Evolutionary conservation across 2,113 vertebrate genomes (phyloP).

Genomic region (Forbesichthys papilliferus): DNA sequence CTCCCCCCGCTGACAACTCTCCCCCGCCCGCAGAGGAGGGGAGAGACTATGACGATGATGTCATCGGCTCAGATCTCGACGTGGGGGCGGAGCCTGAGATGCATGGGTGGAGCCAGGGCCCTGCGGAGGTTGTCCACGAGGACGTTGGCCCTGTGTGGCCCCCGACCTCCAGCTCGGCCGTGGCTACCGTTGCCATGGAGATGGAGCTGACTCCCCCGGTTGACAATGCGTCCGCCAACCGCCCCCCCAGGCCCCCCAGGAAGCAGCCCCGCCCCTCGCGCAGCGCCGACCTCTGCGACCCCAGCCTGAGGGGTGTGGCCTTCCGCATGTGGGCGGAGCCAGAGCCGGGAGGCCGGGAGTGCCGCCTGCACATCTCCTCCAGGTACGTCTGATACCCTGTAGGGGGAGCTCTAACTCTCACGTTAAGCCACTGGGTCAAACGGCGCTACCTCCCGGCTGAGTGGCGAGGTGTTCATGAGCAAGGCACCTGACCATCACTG

Average conservation of each 20-base stretch:
- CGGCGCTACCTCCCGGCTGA: too few relatives aligned
- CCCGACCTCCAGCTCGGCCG: too few relatives aligned
- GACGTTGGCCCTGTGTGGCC: too few relatives aligned
- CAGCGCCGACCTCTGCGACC: constrained; percentile 76
- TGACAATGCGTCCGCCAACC: background rate
- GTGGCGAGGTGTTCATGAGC: too few relatives aligned
- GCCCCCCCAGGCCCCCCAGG: constrained; percentile 62
- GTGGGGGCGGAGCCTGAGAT: too few relatives aligned
- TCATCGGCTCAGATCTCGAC: too few relatives aligned
- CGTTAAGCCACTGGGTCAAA: too few relatives aligned
- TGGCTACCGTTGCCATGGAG: constrained; percentile 1
- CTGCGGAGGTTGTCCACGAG: too few relatives aligned
- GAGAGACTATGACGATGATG: too few relatives aligned
- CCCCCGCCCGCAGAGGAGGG: background rate
- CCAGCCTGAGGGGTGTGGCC: constrained; percentile 79
- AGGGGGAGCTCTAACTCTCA: background rate
- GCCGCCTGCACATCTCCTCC: constrained; percentile 78
- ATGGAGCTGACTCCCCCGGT: background rate
- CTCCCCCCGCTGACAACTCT: background rate
- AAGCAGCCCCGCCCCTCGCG: constrained; percentile 80
- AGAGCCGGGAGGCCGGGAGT: constrained; percentile 63
- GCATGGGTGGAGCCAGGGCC: too few relatives aligned
- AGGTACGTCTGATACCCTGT: constrained; percentile 77
- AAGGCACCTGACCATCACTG: too few relatives aligned
- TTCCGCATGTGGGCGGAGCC: constrained; percentile 79